Evolutionary conservation across 2,797 vertebrate genomes (phyloP).

Genomic region (Denticeps clupeoides): DNA sequence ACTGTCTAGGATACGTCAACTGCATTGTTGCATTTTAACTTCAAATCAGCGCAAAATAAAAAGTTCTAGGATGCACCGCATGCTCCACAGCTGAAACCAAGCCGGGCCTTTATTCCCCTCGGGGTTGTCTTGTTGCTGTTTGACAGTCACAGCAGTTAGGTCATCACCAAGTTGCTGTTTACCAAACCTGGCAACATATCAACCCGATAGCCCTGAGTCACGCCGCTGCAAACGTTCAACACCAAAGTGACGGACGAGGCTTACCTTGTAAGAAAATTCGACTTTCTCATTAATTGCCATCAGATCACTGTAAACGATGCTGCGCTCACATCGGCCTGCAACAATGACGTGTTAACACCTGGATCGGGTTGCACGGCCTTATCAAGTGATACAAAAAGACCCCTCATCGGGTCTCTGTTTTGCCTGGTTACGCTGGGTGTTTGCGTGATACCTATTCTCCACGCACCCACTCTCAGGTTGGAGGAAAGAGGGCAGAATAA

Average conservation of each 20-base stretch:
- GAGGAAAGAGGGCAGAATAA: too few relatives aligned
- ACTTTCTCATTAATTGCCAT: slow-evolving; percentile 13
- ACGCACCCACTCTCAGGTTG: too few relatives aligned
- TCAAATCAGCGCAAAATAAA: too few relatives aligned
- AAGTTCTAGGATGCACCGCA: too few relatives aligned
- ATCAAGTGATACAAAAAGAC: slow-evolving; percentile 40
- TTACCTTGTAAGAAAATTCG: slow-evolving; percentile 10
- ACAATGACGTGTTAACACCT: slow-evolving; percentile 12
- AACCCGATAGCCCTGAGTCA: slow-evolving; percentile 31
- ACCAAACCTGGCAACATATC: slow-evolving; percentile 26
- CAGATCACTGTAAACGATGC: slow-evolving; percentile 22
- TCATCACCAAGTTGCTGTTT: slow-evolving; percentile 41
- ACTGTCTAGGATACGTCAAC: too few relatives aligned
- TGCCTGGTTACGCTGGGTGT: slow-evolving; percentile 37
- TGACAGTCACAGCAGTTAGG: slow-evolving; percentile 56
- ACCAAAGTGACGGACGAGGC: slow-evolving; percentile 5
- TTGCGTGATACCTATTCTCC: too few relatives aligned
- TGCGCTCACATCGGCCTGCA: slow-evolving; percentile 17
- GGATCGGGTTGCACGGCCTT: slow-evolving; percentile 39
- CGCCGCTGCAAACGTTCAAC: slow-evolving; percentile 10
- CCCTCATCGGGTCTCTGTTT: slow-evolving; percentile 29
- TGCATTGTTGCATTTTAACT: too few relatives aligned
- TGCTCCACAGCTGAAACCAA: too few relatives aligned
- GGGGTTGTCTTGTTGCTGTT: slow-evolving; percentile 42
- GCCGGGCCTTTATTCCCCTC: too few relatives aligned